Base-by-base conservation (phyloP, 2,797 vertebrate species). In the Lycodopsis pacificus region DNA sequence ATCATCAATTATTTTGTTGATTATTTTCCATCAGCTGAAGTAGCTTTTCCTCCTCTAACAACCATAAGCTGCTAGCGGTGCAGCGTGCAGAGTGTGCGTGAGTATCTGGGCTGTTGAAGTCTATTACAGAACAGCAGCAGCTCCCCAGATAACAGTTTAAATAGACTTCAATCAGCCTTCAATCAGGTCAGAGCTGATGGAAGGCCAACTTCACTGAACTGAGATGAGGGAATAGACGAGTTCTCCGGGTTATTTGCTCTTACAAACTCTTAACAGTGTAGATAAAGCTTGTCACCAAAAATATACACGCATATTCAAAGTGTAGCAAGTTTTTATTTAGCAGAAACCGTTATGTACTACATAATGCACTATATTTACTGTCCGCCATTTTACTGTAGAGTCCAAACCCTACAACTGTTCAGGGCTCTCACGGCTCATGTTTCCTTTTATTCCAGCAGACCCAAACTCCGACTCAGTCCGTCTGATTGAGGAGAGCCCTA, bases 401-500 rank as follows among this genome's bases (percentile, higher is more conserved):
- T 56, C 30, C 56, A 58, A 56, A 11, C 9, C 57, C 5, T 4
- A 32, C 12, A 8, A 57, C 54, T 10, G 51, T 25, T 71, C 5
- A 13, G 30, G 7, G 20, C 17, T 12, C 57, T 78, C 19, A 80
- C 27, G 1, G 34, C 38, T 71, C n/a, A 3, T 11, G 9, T 80
- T 42, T 49, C 7, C 27, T 51, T 40, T 40, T 14, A 1, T 65
- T 78, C 12, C 82, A 91, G 87, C 77, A 10, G 94, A 94, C 71
- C 77, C 84, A 10, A 79, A 85, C 83, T 86, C 71, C 0, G 86
- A 92, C 74, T 84, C 82, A 0, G 91, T 93, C 22, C 91, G 76
- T 20, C 86, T 93, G 76, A 87, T 91, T 0, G 90, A 94, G 85
- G 90, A 93, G 91, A 95, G 93, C 66, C 94, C 94, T 49, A 93